A percentile compares a stretch with the other conserved stretches of the same genome.
These are phyloP conservation scores for Philereme transversata DNA, from an alignment of 2,888 invertebrate species.

Conservation along the genomic window DNA sequence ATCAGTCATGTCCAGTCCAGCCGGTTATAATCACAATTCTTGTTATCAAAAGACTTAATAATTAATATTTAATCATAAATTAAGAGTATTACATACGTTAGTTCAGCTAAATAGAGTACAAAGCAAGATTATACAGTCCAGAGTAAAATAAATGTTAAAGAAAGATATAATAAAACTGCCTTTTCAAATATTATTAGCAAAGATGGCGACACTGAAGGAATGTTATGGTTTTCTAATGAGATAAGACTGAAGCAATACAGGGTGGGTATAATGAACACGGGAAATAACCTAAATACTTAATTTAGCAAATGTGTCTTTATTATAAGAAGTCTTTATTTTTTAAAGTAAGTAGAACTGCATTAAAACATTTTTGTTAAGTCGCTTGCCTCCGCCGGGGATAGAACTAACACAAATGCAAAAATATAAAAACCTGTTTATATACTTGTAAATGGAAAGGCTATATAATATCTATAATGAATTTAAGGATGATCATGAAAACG, in stretches of 20 bases:
- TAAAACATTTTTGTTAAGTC: no score
- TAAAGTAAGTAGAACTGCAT: no score
- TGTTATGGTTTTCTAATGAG: background rate
- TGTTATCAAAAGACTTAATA: constrained; percentile 29
- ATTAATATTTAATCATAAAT: constrained; percentile 22
- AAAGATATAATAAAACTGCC: constrained; percentile 17
- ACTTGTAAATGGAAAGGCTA: no score
- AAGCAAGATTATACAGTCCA: constrained; percentile 17
- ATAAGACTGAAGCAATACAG: background rate
- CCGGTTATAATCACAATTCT: constrained; percentile 22
- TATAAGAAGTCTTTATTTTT: no score
- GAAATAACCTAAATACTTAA: no score
- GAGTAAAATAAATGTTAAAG: constrained; percentile 13
- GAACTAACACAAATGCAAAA: no score
- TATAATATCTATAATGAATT: no score
- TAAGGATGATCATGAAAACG: no score
- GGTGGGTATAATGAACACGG: no score
- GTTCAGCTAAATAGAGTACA: constrained; percentile 27
- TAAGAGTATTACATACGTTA: constrained; percentile 14
- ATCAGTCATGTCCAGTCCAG: constrained; percentile 19
- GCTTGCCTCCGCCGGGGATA: no score
- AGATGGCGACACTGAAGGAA: background rate
- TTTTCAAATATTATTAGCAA: constrained; percentile 14
- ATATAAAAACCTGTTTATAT: no score
- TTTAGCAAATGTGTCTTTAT: no score